Evolutionary conservation across 2,888 invertebrate genomes (phyloP).

Genomic region (Cephus pygmeus): DNA sequence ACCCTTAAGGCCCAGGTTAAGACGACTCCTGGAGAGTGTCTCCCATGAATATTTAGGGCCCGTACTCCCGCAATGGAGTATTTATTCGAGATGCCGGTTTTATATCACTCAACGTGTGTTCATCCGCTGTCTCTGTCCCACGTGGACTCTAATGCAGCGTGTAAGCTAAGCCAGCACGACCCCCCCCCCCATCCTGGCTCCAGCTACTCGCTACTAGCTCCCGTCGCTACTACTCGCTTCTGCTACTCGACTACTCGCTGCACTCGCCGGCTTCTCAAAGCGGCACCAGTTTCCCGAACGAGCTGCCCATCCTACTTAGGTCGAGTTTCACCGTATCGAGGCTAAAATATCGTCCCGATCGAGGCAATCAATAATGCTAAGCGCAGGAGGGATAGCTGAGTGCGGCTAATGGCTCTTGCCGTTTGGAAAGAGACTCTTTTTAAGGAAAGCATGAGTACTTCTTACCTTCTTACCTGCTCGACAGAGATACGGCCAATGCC

Average conservation of each 20-base stretch:
- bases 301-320: conserved; percentile 24
- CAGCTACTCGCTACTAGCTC: conserved; percentile 25
- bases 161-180: no score
- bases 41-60: conserved; percentile 26
- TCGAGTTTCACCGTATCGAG: conserved; percentile 20
- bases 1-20: no score
- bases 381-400: no score
- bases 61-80: conserved; percentile 58
- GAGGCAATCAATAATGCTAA: conserved; percentile 29
- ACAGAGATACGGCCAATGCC: no score
- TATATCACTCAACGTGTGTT: conserved; percentile 52
- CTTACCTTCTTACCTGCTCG: no score
- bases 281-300: conserved; percentile 14
- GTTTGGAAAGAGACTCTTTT: no score
- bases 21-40: no score
- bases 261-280: conserved; percentile 30
- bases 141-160: no score
- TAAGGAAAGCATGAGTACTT: no score
- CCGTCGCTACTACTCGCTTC: conserved; percentile 20
- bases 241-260: conserved; percentile 21
- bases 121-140: conserved; percentile 4
- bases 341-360: conserved; percentile 20
- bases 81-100: conserved; percentile 58
- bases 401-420: no score
- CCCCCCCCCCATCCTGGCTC: no score